These are phyloP conservation scores for Argyrosomus regius DNA, from an alignment of 2,797 vertebrate species.

Conservation along the genomic window DNA sequence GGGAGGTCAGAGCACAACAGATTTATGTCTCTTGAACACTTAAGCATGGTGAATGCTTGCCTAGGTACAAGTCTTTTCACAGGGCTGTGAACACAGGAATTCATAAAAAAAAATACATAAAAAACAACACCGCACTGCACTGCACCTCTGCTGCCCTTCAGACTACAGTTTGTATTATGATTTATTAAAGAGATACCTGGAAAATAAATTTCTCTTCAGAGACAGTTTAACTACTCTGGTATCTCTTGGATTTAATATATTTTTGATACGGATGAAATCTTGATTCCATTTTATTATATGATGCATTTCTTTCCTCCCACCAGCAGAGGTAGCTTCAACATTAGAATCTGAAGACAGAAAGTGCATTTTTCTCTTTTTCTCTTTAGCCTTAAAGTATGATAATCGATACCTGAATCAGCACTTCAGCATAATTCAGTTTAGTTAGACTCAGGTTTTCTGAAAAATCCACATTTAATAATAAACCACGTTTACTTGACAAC, in stretches of 20 bases:
- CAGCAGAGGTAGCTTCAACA: slow-evolving; percentile 68
- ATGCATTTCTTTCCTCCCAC: slow-evolving; percentile 24
- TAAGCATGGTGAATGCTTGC: background rate
- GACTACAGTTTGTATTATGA: background rate
- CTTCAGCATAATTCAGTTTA: slow-evolving; percentile 4
- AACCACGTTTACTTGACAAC: slow-evolving; percentile 12
- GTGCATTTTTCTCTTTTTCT: background rate
- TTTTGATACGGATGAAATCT: background rate
- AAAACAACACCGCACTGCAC: background rate
- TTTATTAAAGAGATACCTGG: background rate
- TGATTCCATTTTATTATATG: background rate
- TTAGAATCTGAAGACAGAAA: slow-evolving; percentile 1
- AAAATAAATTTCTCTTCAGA: background rate
- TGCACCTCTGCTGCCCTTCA: background rate
- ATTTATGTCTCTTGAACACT: background rate
- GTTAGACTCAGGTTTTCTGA: background rate
- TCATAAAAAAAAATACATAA: too few species aligned
- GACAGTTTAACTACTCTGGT: background rate
- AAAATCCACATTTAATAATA: slow-evolving; percentile 16
- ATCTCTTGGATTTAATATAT: background rate
- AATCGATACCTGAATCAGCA: slow-evolving; percentile 24
- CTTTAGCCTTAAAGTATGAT: background rate
- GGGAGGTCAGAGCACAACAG: background rate
- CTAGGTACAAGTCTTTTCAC: background rate
- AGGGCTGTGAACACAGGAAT: background rate